Evolutionary conservation across 2,113 vertebrate species (phyloP), one percentile per base, ranked within the genome.

Genomic region (Tyrannus savana): DNA sequence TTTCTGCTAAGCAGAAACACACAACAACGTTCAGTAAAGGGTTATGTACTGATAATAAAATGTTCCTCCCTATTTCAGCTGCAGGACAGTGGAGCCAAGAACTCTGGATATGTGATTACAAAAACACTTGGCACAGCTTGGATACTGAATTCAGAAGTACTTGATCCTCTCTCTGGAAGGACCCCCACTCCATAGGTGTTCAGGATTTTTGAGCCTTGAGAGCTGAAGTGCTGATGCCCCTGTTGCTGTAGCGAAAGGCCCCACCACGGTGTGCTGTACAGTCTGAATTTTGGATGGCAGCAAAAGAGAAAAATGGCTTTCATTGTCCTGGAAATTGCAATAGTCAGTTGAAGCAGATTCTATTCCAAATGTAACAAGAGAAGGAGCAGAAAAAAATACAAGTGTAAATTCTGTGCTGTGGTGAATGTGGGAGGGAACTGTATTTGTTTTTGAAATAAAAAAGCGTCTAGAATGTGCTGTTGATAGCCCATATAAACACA

Each of bases 221-320:
- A 56, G 31, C 46, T 39, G 1, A 19, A n/a, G 9, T 11, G 44
- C 71, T 44, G 35, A 21, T 58, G 33, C 19, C 19, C 6, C 17
- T 31, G 9, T 33, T 47, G 63, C 23, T 64, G 33, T 33, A 10
- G 9, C 0, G 10, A 63, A 41, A 35, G 37, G 59, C 58, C 60
- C 39, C 16, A 12, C 24, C 3, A 1, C 27, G 18, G 15, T 0
- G 0, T 46, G 47, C 42, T 3, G 0, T 50, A 23, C 28, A 7
- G 46, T 22, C 64, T 39, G 8, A 9, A 10, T 24, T 62, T 28
- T 50, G 53, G 50, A 5, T 53, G n/a, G 47, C 42, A 39, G 30
- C 59, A 73, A 35, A 12, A 25, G 23, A 23, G 46, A 42, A 55
- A 55, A 67, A 41, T 14, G 12, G 30, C 30, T 78, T 73, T 52